Base-by-base conservation (phyloP, 2,113 vertebrate genomes). In the Xyrauchen texanus region DNA sequence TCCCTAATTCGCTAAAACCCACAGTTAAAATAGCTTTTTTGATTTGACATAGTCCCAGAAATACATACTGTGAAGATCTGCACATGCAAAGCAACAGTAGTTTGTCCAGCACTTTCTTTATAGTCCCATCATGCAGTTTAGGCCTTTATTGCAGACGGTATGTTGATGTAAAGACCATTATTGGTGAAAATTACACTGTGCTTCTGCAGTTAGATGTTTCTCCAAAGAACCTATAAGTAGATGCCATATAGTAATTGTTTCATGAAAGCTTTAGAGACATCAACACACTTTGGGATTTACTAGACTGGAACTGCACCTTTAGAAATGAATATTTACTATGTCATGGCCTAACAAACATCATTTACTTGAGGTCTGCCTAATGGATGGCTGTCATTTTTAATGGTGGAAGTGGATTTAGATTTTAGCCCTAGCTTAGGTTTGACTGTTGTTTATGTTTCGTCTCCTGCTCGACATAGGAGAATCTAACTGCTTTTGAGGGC, bases 171-270 rank as follows among this genome's bases (percentile, higher is more conserved):
- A 34, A 34, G 21, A 45, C 21, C 13, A 45, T 60, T 10, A 10
- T 16, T 42, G 58, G 52, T 67, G 55, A 79, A 55, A 76, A 66
- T 42, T 52, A 46, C 83, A 80, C 72, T 82, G 80, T 80, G 64
- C 34, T 68, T 72, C 57, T 60, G 65, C 66, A 55, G 65, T 46
- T 77, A 75, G 66, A 46, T 80, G 72, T 80, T 74, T 71, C 60
- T 78, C 81, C 81, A 78, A 81, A 78, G 75, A 82, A 51, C 42
- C 44, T 0, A 16, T 16, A n/a, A 66, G 66, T 60, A 68, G 21
- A 60, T 21, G 34, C 74, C 42, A 21, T 68, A 62, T 16, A 69
- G 51, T 73, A 52, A 68, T 53, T 85, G 49, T 45, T n/a, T 21
- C 53, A 53, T 58, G 47, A 52, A 71, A 68, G 5, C 34, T 58